A percentile compares a stretch with the other conserved stretches of the same genome.
Evolutionary conservation across 2,113 vertebrate species (phyloP).

Genomic region (Mormyrus lacerda): DNA sequence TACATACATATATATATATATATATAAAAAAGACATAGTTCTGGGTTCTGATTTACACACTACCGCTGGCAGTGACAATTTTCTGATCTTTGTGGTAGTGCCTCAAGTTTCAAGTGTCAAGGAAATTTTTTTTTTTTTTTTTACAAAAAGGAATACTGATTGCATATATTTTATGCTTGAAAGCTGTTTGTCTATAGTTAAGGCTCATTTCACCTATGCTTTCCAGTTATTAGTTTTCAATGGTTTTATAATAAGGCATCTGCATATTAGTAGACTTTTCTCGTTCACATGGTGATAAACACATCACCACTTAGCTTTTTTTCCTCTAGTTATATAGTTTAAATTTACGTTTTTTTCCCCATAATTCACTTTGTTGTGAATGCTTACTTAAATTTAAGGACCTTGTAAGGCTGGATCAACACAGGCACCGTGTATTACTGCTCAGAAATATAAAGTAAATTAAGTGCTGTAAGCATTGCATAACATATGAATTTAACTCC

Average conservation of each 20-base stretch:
- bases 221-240: background rate
- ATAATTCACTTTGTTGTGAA: constrained; percentile 9
- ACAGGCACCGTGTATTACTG: constrained; percentile 19
- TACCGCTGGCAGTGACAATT: background rate
- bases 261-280: background rate
- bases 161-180: constrained; percentile 7
- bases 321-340: background rate
- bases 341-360: background rate
- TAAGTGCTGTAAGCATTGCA: constrained; percentile 18
- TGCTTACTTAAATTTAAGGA: background rate
- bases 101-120: constrained; percentile 13
- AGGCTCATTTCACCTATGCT: constrained; percentile 4
- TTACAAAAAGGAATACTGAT: constrained; percentile 14
- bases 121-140: constrained; percentile 12
- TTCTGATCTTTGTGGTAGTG: constrained; percentile 1
- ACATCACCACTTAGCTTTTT: background rate
- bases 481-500: constrained; percentile 13
- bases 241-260: constrained; percentile 5
- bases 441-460: constrained; percentile 12
- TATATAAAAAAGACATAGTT: background rate
- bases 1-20: background rate
- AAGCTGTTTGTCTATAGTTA: constrained; percentile 7
- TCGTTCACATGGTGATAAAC: constrained; percentile 19
- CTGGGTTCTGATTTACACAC: background rate
- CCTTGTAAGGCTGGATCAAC: constrained; percentile 12